A percentile compares a stretch with the other conserved stretches of the same genome.
phyloP scores from a whole-genome alignment of 2,888 invertebrate genomes.

The Horisme vitalbata region DNA sequence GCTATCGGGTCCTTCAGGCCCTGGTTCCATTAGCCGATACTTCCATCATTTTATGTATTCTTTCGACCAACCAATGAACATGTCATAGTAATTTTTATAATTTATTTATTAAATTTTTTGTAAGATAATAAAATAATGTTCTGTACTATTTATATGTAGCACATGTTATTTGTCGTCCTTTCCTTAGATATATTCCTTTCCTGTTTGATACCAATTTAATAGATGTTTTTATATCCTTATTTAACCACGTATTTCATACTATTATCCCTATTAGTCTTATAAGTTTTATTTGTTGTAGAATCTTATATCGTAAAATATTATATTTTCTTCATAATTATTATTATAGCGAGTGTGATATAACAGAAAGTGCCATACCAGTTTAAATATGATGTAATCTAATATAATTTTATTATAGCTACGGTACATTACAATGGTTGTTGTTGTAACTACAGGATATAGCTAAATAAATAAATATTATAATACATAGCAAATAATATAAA shows the following conservation, averaged over 20 bases:
- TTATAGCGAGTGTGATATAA: background rate
- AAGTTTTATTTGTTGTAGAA: constrained; percentile 3
- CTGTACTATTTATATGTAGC: constrained; percentile 67
- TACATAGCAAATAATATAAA: too few species aligned
- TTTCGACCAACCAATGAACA: constrained; percentile 57
- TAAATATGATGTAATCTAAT: too few species aligned
- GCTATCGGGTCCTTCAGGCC: constrained; percentile 20
- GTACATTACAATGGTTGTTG: too few species aligned
- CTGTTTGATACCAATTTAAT: constrained; percentile 18
- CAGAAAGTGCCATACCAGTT: background rate
- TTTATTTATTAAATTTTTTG: constrained; percentile 72
- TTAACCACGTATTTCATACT: constrained; percentile 5
- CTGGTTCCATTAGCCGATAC: constrained; percentile 40
- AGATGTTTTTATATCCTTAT: constrained; percentile 18
- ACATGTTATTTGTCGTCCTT: constrained; percentile 53
- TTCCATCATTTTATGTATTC: constrained; percentile 58
- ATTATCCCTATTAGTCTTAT: constrained; percentile 4
- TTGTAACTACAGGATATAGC: too few species aligned
- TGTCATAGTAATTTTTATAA: constrained; percentile 69
- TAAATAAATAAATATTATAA: too few species aligned
- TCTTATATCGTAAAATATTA: background rate
- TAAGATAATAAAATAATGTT: constrained; percentile 81
- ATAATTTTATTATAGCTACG: background rate
- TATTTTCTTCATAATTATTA: background rate
- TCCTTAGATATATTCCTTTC: constrained; percentile 10